A percentile compares a stretch with the other conserved stretches of the same genome.
These are phyloP conservation scores for Aplysia californica DNA, from an alignment of 1,140 invertebrate genomes.

Conservation along the genomic window DNA sequence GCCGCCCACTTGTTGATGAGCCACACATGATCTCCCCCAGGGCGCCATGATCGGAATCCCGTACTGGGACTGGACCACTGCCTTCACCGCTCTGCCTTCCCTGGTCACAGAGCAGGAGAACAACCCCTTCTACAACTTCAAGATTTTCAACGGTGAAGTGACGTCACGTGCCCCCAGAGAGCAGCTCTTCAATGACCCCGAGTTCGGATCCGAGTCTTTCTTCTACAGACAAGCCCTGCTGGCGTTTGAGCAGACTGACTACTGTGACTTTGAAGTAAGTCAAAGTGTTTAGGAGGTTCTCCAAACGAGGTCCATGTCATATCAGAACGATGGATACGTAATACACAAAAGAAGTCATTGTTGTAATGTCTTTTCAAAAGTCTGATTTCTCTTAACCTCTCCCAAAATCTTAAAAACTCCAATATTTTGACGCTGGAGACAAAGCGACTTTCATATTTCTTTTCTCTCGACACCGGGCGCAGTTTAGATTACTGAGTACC, in stretches of 20 bases:
- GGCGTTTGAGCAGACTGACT: constrained; percentile 36
- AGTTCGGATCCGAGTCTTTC: constrained; percentile 26
- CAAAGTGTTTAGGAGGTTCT: too few relatives aligned
- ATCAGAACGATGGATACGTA: too few relatives aligned
- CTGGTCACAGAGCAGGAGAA: constrained; percentile 29
- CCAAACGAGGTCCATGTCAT: too few relatives aligned
- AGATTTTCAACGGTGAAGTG: constrained; percentile 6
- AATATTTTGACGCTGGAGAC: neutral
- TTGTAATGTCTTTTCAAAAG: neutral
- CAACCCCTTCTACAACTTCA: constrained; percentile 33
- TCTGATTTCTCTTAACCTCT: neutral
- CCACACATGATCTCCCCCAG: neutral
- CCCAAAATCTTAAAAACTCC: neutral
- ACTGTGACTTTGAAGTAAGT: too few relatives aligned
- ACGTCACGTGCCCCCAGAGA: constrained; percentile 26
- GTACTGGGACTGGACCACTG: constrained; percentile 30
- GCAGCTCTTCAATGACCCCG: constrained; percentile 27
- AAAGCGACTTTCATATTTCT: too few relatives aligned
- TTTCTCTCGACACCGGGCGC: too few relatives aligned
- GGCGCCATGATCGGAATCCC: constrained; percentile 33
- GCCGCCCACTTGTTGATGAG: neutral
- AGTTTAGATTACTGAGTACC: too few relatives aligned
- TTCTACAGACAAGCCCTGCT: constrained; percentile 33
- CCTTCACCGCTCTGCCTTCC: constrained; percentile 26
- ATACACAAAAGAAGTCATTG: neutral